Conservation (phyloP, 2,113 vertebrate genomes). For the Lepus timidus region DNA sequence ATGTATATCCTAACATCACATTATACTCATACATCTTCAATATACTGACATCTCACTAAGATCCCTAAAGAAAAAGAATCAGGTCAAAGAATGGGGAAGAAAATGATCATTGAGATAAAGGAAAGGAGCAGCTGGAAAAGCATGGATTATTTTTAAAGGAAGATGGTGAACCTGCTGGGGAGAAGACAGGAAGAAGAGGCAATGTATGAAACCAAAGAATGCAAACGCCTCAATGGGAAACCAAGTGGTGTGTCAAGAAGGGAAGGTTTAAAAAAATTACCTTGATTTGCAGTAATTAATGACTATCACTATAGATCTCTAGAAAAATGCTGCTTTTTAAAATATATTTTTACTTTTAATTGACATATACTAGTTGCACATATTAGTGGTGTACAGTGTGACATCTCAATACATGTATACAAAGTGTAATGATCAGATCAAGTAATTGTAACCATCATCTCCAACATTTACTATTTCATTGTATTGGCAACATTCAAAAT, state of each 20-base stretch:
- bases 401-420: too few species aligned
- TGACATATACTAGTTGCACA: too few species aligned
- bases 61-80: background rate
- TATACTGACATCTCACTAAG: background rate
- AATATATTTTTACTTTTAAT: background rate
- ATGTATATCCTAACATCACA: background rate
- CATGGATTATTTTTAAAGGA: slow-evolving; percentile 37
- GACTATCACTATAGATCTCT: background rate
- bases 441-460: too few species aligned
- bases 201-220: background rate
- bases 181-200: background rate
- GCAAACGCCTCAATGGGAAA: background rate
- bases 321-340: slow-evolving; percentile 46
- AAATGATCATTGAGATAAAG: slow-evolving; percentile 1
- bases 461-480: too few species aligned
- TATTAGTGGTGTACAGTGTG: too few species aligned
- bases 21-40: background rate
- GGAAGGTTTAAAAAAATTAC: background rate
- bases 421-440: too few species aligned
- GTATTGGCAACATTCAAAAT: too few species aligned
- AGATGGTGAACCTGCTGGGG: background rate
- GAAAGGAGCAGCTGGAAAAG: slow-evolving; percentile 18
- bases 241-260: background rate
- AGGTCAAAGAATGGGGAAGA: background rate
- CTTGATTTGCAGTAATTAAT: slow-evolving; percentile 38